Evolutionary conservation across 2,797 vertebrate genomes (phyloP), one percentile per base, ranked within the genome.

Genomic region (Galaxias olidus): DNA sequence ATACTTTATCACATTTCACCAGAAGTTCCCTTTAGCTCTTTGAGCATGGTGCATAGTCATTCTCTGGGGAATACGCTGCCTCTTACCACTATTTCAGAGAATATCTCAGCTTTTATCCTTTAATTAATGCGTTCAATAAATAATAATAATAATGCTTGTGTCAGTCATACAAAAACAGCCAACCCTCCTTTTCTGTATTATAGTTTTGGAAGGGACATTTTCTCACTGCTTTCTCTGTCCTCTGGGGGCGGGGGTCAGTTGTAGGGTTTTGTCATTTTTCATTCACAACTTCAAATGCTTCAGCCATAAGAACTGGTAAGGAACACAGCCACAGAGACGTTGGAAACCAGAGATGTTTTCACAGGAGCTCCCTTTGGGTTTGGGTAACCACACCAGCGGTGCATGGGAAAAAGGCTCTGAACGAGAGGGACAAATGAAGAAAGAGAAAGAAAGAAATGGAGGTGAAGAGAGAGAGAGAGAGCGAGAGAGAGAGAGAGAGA

Each of bases 291-390:
- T 92, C 85, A 88, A 91, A 91, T 65, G 10, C 69, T 68, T 71
- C 74, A 56, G 63, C 87, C 84, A 75, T 88, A 79, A 87, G 86
- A 88, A 76, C 68, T 72, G 77, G 74, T 81, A 73, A 84, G 66
- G 69, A 86, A 77, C 71, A 84, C 62, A 84, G 77, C 84, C 81
- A 79, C 83, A 80, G 79, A 89, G 84, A 84, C 59, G 54, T 59
- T 63, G 77, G 88, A 87, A 90, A 91, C 83, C 72, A 80, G 84
- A 90, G 84, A 90, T 91, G 88, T 91, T 91, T 90, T 90, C 74
- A 74, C 83, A 86, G 85, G 72, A 74, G 81, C 78, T 90, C 80
- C 80, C 74, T 73, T 69, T 81, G 77, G 75, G 74, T 82, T 82
- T 71, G 72, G 73, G 73, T 69, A 83, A 84, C 81, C 82, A 76